Conservation (phyloP, 2,113 vertebrate genomes). For the Bagarius yarrelli region DNA sequence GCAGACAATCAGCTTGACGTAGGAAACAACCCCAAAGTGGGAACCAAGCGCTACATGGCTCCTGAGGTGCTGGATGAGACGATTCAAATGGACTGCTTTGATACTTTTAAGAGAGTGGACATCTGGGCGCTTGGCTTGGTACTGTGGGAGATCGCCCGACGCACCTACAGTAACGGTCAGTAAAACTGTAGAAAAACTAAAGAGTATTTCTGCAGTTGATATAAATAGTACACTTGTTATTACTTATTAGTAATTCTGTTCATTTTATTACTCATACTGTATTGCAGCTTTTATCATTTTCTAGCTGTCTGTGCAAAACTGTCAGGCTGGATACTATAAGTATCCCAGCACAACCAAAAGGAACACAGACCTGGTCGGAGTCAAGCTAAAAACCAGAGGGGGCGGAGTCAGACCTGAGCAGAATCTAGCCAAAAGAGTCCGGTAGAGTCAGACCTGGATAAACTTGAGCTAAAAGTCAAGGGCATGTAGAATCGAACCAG, state of each 20-base stretch:
- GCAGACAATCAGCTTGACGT: conserved; percentile 76
- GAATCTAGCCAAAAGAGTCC: background rate
- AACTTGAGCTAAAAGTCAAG: too few species aligned
- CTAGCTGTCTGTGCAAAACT: background rate
- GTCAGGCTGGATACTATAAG: background rate
- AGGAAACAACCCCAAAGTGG: conserved; percentile 78
- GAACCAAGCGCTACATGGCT: conserved; percentile 80
- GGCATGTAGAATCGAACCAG: too few species aligned
- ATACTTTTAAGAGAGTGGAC: conserved; percentile 78
- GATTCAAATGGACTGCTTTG: conserved; percentile 78
- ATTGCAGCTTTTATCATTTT: background rate
- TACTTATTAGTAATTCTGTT: background rate
- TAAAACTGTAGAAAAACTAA: background rate
- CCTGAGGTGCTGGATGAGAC: conserved; percentile 77
- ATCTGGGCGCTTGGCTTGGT: conserved; percentile 80
- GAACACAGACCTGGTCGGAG: background rate
- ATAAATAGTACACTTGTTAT: background rate
- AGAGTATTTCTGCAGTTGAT: background rate
- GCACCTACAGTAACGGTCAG: conserved; percentile 78
- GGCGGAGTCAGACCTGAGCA: background rate
- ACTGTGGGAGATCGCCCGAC: conserved; percentile 76
- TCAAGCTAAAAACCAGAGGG: background rate
- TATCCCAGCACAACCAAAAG: background rate
- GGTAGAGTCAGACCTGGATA: background rate
- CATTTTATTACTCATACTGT: background rate